Percentiles rank a stretch among this genome's conserved stretches.
Conservation (phyloP, 1,140 invertebrate genomes). For the Ostrea denselamellosa region DNA sequence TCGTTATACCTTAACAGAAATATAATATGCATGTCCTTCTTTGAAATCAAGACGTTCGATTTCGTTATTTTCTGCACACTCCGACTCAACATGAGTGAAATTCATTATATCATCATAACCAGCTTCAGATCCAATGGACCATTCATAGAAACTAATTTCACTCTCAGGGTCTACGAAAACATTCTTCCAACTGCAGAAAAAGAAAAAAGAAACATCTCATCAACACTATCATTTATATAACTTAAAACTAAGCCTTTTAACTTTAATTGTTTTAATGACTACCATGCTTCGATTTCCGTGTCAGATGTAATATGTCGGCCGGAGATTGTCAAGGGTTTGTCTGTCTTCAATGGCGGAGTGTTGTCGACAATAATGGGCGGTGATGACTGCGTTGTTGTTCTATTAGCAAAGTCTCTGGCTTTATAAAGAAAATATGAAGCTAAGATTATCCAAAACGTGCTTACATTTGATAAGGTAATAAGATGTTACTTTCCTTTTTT, state of each 20-base stretch:
- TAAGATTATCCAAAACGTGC: not conserved
- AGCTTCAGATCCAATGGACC: conserved; percentile 55
- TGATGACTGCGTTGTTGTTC: conserved; percentile 50
- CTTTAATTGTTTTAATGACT: not conserved
- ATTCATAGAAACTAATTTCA: conserved; percentile 53
- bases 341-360: conserved; percentile 55
- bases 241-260: not conserved
- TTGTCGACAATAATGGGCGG: conserved; percentile 53
- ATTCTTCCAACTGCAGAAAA: conserved; percentile 57
- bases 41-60: conserved; percentile 6
- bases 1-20: conserved; percentile 53
- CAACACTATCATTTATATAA: not conserved
- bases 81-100: conserved; percentile 12
- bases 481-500: not conserved
- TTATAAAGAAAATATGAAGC: not conserved
- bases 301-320: conserved; percentile 44
- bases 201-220: not conserved
- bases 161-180: conserved; percentile 57
- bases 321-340: conserved; percentile 45
- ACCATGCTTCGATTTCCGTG: conserved; percentile 50
- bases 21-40: conserved; percentile 59
- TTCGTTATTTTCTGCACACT: conserved; percentile 42
- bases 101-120: conserved; percentile 57
- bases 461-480: not conserved
- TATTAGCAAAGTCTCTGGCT: conserved; percentile 59